Percentiles rank a stretch among this genome's conserved stretches.
These are phyloP conservation scores for Dolichotis patagonum DNA, from an alignment of 2,113 vertebrate species.

Conservation along the genomic window DNA sequence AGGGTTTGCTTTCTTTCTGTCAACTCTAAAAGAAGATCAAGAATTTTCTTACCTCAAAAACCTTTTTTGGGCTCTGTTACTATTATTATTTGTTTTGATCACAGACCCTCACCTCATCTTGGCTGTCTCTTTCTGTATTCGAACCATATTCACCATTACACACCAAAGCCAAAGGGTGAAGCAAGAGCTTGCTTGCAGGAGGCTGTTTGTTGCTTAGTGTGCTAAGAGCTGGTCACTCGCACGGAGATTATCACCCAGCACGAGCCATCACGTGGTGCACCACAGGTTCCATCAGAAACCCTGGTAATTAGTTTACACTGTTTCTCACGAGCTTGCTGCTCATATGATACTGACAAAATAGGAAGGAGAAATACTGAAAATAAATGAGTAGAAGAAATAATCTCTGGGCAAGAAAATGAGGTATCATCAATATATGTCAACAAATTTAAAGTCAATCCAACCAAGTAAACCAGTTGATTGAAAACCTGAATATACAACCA, in stretches of 20 bases:
- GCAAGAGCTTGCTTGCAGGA: neutral
- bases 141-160: neutral
- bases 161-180: neutral
- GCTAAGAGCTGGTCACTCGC: constrained; percentile 19
- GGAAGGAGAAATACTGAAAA: constrained; percentile 68
- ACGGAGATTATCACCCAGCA: constrained; percentile 39
- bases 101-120: neutral
- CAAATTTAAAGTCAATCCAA: constrained; percentile 78
- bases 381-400: constrained; percentile 76
- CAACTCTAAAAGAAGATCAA: constrained; percentile 46
- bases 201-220: neutral
- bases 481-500: constrained; percentile 74
- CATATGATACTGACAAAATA: constrained; percentile 62
- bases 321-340: constrained; percentile 44
- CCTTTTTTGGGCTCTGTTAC: neutral
- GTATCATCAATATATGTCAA: constrained; percentile 77
- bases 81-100: neutral
- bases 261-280: neutral
- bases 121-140: neutral
- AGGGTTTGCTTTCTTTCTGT: constrained; percentile 32
- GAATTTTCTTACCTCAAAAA: constrained; percentile 43
- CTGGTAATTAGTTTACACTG: constrained; percentile 73
- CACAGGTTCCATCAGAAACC: constrained; percentile 58
- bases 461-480: constrained; percentile 71
- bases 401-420: constrained; percentile 73